Percentiles rank a stretch among this genome's conserved stretches.
These are phyloP conservation scores for Conus ventricosus DNA, from an alignment of 1,140 invertebrate species.

Conservation along the genomic window DNA sequence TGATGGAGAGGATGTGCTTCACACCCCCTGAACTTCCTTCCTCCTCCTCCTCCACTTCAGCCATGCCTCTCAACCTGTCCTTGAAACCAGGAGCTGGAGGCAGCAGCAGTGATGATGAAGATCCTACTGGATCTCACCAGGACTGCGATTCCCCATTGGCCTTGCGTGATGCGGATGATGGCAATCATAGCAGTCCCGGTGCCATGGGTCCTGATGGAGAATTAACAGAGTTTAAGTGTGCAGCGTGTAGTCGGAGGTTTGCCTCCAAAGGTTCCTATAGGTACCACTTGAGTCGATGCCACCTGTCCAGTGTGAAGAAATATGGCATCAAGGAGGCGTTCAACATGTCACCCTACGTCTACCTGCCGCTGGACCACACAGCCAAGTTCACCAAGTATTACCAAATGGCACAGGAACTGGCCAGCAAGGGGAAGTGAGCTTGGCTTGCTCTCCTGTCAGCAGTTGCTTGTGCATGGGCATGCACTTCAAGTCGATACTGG, in stretches of 20 bases:
- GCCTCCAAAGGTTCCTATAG: slow-evolving; percentile 97
- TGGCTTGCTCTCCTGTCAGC: background rate
- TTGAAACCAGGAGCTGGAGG: slow-evolving; percentile 53
- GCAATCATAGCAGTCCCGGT: slow-evolving; percentile 53
- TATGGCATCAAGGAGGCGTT: slow-evolving; percentile 89
- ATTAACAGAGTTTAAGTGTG: slow-evolving; percentile 82
- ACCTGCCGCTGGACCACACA: slow-evolving; percentile 70
- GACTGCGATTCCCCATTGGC: slow-evolving; percentile 45
- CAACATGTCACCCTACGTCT: slow-evolving; percentile 75
- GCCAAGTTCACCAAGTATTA: slow-evolving; percentile 72
- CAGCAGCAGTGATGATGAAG: slow-evolving; percentile 43
- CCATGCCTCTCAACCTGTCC: slow-evolving; percentile 64
- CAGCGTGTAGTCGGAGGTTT: slow-evolving; percentile 96
- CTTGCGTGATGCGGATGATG: slow-evolving; percentile 43
- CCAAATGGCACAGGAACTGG: slow-evolving; percentile 70
- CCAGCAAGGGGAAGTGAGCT: slow-evolving; percentile 39
- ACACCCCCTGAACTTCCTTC: slow-evolving; percentile 32
- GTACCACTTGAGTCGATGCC: slow-evolving; percentile 96
- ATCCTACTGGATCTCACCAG: slow-evolving; percentile 4
- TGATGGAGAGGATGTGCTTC: slow-evolving; percentile 34
- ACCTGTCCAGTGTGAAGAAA: slow-evolving; percentile 80
- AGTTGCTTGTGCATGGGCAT: background rate
- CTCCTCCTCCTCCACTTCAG: slow-evolving; percentile 41
- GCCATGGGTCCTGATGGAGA: slow-evolving; percentile 57
- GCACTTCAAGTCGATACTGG: background rate